Evolutionary conservation across 1,140 invertebrate species (phyloP), one percentile per base, ranked within the genome.

Genomic region (Ptiloglossa arizonensis): DNA sequence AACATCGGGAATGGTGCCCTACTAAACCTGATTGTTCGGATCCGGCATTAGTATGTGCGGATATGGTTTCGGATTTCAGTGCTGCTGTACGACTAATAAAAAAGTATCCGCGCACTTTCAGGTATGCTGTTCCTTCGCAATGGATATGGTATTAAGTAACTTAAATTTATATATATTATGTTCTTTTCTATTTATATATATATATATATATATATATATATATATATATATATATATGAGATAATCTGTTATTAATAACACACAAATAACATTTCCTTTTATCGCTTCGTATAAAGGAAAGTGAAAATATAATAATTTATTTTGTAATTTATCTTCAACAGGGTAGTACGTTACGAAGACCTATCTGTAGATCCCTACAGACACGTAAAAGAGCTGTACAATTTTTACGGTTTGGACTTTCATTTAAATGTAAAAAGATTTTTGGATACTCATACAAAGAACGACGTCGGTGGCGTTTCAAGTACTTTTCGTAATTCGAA

Each of bases 401-500:
- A 95, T 86, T 97, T 97, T 91, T 96, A 96, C 87, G 95, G 95
- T 11, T 90, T 98, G 44, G 93, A 95, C 80, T 95, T 96, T 84
- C 95, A 96, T 89, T 92, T 93, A 0, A 93, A 94, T 56, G 95
- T 97, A 0, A 94, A 95, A 73, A 93, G 94, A 64, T 97, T 97
- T 91, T 91, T 98, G 22, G 95, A 96, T 80, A 95, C 96, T 4
- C 97, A 98, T 88, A 97, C 97, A 1, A 96, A 95, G 87, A 93
- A 94, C 52, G 95, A 97, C 82, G 94, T 95, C 6, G 96, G 96
- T 17, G 96, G 96, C 22, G 96, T 97, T 17, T 97, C 96, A 46
- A 97, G 96, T 84, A 98, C 97, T 8, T 97, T 95, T 89, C 93
- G 97, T 27, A 95, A 97, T 89, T 97, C 97, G 8, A 96, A 96